Conservation (phyloP, 2,888 invertebrate species). For the Ophion costatus region DNA sequence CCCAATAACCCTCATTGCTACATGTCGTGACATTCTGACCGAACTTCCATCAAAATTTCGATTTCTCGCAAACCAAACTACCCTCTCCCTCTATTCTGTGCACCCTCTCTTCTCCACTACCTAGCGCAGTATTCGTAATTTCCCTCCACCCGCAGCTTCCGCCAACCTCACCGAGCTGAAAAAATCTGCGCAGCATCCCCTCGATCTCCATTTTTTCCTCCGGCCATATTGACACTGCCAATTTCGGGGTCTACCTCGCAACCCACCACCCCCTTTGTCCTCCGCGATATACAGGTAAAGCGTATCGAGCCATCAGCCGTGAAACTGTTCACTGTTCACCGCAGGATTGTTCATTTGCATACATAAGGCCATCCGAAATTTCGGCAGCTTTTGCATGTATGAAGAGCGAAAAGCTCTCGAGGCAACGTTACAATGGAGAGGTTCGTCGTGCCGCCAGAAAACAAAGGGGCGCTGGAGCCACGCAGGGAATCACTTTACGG, state of each 20-base stretch:
- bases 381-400: conserved; percentile 13
- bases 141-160: too few relatives aligned
- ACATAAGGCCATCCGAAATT: conserved; percentile 27
- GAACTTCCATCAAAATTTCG: too few relatives aligned
- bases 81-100: too few relatives aligned
- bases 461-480: conserved; percentile 39
- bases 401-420: conserved; percentile 29
- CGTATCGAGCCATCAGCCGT: neutral
- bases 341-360: conserved; percentile 33
- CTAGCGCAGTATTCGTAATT: neutral
- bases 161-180: neutral
- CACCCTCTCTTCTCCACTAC: too few relatives aligned
- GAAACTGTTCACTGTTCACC: neutral
- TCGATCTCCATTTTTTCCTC: neutral
- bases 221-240: neutral
- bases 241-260: neutral
- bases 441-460: conserved; percentile 22
- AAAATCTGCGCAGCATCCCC: neutral
- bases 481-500: conserved; percentile 65
- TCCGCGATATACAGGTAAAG: neutral
- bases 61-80: too few relatives aligned
- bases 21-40: too few relatives aligned
- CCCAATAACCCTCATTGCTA: too few relatives aligned
- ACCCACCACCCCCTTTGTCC: too few relatives aligned
- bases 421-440: conserved; percentile 43